A percentile compares a stretch with the other conserved stretches of the same genome.
Evolutionary conservation across 2,888 invertebrate species (phyloP).

Genomic region (Aspidiotus destructor): DNA sequence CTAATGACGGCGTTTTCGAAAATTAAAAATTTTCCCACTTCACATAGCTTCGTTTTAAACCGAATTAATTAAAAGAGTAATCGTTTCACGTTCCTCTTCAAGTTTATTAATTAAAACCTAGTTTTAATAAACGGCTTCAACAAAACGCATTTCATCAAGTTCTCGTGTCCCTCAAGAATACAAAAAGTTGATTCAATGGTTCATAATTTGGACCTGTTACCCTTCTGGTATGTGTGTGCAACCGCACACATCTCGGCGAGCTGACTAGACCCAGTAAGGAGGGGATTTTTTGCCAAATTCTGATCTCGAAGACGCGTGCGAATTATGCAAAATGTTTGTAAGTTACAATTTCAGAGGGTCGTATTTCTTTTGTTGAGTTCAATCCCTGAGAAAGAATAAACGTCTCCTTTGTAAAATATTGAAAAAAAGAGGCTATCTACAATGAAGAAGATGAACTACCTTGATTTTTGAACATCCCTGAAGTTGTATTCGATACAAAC

Average conservation of each 20-base stretch:
- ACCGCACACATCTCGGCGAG: too few relatives aligned
- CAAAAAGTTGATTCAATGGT: too few relatives aligned
- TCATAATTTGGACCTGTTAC: too few relatives aligned
- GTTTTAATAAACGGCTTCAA: slow-evolving; percentile 29
- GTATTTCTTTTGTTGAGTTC: too few relatives aligned
- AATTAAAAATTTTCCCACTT: slow-evolving; percentile 31
- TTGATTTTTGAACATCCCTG: slow-evolving; percentile 22
- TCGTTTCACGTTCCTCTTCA: slow-evolving; percentile 19
- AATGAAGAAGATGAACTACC: not conserved
- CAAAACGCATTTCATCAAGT: slow-evolving; percentile 29
- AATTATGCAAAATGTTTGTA: too few relatives aligned
- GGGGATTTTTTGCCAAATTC: too few relatives aligned
- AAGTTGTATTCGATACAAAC: slow-evolving; percentile 23
- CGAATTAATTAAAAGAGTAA: slow-evolving; percentile 31
- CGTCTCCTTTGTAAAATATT: not conserved
- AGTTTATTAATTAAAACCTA: slow-evolving; percentile 31
- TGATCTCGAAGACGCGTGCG: too few relatives aligned
- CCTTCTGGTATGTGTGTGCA: too few relatives aligned
- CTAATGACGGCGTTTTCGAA: slow-evolving; percentile 29
- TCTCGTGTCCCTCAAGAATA: not conserved
- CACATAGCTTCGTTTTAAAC: slow-evolving; percentile 15
- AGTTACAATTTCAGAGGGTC: too few relatives aligned
- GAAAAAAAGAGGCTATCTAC: too few relatives aligned
- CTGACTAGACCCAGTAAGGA: too few relatives aligned
- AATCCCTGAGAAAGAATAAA: too few relatives aligned